A percentile compares a stretch with the other conserved stretches of the same genome.
Conservation (phyloP, 92 coral and sea anemone genomes). For the Parazoanthus atlanticus region DNA sequence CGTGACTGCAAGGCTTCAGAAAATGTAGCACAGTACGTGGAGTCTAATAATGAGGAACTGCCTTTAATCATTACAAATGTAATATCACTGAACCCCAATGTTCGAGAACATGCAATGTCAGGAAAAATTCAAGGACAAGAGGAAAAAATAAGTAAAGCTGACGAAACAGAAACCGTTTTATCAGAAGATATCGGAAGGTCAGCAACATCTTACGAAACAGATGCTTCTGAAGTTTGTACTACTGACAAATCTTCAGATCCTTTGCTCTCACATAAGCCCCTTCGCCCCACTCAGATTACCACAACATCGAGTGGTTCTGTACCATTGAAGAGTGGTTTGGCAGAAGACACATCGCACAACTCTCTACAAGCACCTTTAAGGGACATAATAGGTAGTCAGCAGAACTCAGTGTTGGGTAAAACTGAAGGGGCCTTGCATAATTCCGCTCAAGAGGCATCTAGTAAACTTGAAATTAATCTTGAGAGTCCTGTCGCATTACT, state of each 20-base stretch:
- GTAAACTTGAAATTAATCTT: neutral
- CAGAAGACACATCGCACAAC: neutral
- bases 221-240: neutral
- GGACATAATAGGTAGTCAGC: neutral
- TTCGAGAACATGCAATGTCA: neutral
- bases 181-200: neutral
- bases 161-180: neutral
- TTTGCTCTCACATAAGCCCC: neutral
- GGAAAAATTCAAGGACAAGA: neutral
- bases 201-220: neutral
- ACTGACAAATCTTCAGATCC: neutral
- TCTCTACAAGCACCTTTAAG: neutral
- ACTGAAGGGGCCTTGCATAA: neutral
- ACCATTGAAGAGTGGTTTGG: neutral
- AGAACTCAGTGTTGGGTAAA: neutral
- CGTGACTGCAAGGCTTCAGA: neutral
- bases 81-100: conserved; percentile 20
- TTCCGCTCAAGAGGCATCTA: neutral
- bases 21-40: neutral
- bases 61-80: conserved; percentile 36
- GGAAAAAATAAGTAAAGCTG: neutral
- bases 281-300: too few species aligned
- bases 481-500: neutral
- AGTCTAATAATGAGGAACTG: conserved; percentile 3
- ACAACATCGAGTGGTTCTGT: neutral